Percentiles rank a stretch among this genome's conserved stretches.
phyloP scores from a whole-genome alignment of 2,113 vertebrate genomes.

The Crotophaga sulcirostris region DNA sequence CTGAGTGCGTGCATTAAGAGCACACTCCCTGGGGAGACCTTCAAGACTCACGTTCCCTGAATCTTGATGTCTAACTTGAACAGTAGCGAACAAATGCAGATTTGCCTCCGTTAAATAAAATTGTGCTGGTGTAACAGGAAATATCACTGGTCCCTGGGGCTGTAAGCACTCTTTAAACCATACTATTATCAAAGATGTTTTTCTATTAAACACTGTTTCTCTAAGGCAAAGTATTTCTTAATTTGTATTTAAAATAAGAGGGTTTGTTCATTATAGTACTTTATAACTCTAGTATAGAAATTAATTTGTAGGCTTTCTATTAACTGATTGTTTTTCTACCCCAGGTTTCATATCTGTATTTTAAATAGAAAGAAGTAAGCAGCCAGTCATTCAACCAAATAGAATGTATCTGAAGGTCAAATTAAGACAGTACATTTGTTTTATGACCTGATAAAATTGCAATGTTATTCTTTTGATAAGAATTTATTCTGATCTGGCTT shows the following conservation, averaged over 20 bases:
- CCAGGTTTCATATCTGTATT: neutral
- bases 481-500: neutral
- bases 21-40: neutral
- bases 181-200: neutral
- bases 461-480: neutral
- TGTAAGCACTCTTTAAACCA: neutral
- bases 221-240: neutral
- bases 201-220: neutral
- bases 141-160: neutral
- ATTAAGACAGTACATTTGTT: neutral
- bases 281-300: neutral
- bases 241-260: neutral
- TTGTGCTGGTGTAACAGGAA: neutral
- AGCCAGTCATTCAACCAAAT: neutral
- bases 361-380: neutral
- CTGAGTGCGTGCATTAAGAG: neutral
- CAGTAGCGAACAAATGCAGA: neutral
- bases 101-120: neutral
- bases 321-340: neutral
- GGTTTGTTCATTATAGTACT: neutral
- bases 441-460: slow-evolving; percentile 18
- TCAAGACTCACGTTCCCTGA: neutral
- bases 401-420: neutral
- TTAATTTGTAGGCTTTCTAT: neutral
- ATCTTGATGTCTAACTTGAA: neutral